phyloP scores from a whole-genome alignment of 37 sponge, comb jelly and placozoan species.

The Beroe ovata region DNA sequence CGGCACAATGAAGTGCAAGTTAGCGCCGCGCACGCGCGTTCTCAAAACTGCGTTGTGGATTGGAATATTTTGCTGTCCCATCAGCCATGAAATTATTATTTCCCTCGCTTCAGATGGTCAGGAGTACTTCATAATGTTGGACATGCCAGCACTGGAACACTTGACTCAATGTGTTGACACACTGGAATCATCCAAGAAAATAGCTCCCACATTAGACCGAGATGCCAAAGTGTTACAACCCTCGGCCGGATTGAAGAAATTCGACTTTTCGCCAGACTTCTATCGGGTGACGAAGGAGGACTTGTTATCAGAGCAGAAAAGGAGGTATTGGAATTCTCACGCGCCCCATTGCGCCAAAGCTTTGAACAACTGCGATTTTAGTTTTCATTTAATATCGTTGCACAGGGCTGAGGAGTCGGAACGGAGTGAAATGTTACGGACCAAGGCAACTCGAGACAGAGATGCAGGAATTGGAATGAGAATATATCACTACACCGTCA shows the following conservation, averaged over 20 bases:
- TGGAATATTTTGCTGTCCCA: no score
- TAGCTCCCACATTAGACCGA: slow-evolving; percentile 16
- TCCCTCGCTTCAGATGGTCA: slow-evolving; percentile 25
- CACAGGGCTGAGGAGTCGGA: slow-evolving; percentile 38
- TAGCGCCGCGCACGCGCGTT: slow-evolving; percentile 30
- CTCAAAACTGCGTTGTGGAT: not conserved
- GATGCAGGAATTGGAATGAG: slow-evolving; percentile 65
- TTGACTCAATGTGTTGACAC: slow-evolving; percentile 1
- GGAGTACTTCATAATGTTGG: slow-evolving; percentile 58
- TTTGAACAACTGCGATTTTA: no score
- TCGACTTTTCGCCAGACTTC: slow-evolving; percentile 38
- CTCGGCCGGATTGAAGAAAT: not conserved
- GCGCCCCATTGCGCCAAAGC: no score
- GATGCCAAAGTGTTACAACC: slow-evolving; percentile 30
- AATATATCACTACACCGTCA: slow-evolving; percentile 50
- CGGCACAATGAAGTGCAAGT: not conserved
- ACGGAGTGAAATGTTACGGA: slow-evolving; percentile 12
- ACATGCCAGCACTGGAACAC: not conserved
- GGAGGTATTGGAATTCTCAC: no score
- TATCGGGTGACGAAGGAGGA: slow-evolving; percentile 45
- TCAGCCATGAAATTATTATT: no score
- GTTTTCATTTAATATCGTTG: not conserved
- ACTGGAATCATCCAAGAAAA: not conserved
- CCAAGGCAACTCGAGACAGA: slow-evolving; percentile 13
- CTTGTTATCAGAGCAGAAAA: slow-evolving; percentile 7